Conservation (phyloP, 2,888 invertebrate species). For the Synanthedon formicaeformis region DNA sequence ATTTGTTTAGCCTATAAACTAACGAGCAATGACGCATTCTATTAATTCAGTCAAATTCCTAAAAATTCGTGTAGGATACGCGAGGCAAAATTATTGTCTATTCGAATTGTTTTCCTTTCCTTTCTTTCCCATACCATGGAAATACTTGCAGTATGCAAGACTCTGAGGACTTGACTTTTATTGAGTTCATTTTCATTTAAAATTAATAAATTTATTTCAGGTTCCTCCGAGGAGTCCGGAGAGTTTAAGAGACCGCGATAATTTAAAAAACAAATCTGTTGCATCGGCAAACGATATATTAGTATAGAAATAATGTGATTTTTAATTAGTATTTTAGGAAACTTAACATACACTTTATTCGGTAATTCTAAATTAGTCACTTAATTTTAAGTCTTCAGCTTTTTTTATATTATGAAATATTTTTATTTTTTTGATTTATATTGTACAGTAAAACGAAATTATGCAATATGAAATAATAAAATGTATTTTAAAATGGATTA, state of each 20-base stretch:
- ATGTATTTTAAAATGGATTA: constrained; percentile 16
- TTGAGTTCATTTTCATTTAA: too few relatives aligned
- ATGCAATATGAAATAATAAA: constrained; percentile 10
- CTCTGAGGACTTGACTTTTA: too few relatives aligned
- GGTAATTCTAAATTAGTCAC: constrained; percentile 51
- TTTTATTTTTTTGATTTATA: not conserved
- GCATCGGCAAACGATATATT: not conserved
- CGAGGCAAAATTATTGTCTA: too few relatives aligned
- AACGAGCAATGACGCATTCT: too few relatives aligned
- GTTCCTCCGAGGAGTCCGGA: constrained; percentile 61
- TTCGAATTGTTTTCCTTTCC: too few relatives aligned
- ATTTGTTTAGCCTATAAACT: too few relatives aligned
- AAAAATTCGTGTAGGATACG: too few relatives aligned
- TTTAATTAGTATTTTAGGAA: constrained; percentile 29
- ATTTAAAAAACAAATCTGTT: constrained; percentile 9
- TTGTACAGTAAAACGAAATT: constrained; percentile 3
- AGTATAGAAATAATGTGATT: constrained; percentile 31
- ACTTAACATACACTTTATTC: constrained; percentile 30
- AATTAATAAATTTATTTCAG: constrained; percentile 19
- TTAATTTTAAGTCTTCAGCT: constrained; percentile 19
- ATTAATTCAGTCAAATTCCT: too few relatives aligned
- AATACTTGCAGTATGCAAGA: too few relatives aligned
- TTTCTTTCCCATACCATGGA: too few relatives aligned
- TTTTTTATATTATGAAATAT: constrained; percentile 17
- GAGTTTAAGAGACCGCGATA: constrained; percentile 60